Evolutionary conservation across 2,797 vertebrate genomes (phyloP).

Genomic region (Acipenser transmontanus): DNA sequence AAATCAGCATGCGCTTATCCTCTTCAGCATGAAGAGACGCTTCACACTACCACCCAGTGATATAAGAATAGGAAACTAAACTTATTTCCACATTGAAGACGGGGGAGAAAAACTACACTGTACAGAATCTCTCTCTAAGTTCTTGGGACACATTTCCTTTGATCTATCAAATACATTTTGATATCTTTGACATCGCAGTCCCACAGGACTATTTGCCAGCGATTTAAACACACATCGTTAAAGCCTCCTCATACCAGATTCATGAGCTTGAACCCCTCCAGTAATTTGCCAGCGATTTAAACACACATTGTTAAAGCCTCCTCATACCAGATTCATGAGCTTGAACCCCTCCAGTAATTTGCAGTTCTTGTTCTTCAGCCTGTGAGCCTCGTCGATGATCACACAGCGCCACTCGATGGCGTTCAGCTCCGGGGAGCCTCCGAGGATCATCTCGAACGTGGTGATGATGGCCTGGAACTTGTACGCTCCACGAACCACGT

Average conservation of each 20-base stretch:
- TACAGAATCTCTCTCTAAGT: too few species aligned
- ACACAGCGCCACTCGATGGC: slow-evolving; percentile 95
- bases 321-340: slow-evolving; percentile 88
- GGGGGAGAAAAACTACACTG: too few species aligned
- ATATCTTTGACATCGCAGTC: too few species aligned
- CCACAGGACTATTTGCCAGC: background rate
- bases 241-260: slow-evolving; percentile 67
- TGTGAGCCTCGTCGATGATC: slow-evolving; percentile 95
- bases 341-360: slow-evolving; percentile 95
- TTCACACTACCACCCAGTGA: too few species aligned
- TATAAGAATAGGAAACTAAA: too few species aligned
- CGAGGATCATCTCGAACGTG: slow-evolving; percentile 98
- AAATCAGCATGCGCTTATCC: too few species aligned
- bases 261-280: slow-evolving; percentile 97
- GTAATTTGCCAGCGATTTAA: slow-evolving; percentile 66
- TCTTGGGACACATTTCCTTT: too few species aligned
- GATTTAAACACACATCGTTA: too few species aligned
- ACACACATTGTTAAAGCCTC: too few species aligned
- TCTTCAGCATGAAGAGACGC: too few species aligned
- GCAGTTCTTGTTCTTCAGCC: slow-evolving; percentile 98
- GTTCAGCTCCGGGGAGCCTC: slow-evolving; percentile 92
- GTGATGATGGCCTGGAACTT: slow-evolving; percentile 94
- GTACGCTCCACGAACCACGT: slow-evolving; percentile 78
- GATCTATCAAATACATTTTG: too few species aligned
- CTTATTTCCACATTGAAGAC: too few species aligned